phyloP scores from a whole-genome alignment of 2,888 invertebrate species.

The Andrena minutula region DNA sequence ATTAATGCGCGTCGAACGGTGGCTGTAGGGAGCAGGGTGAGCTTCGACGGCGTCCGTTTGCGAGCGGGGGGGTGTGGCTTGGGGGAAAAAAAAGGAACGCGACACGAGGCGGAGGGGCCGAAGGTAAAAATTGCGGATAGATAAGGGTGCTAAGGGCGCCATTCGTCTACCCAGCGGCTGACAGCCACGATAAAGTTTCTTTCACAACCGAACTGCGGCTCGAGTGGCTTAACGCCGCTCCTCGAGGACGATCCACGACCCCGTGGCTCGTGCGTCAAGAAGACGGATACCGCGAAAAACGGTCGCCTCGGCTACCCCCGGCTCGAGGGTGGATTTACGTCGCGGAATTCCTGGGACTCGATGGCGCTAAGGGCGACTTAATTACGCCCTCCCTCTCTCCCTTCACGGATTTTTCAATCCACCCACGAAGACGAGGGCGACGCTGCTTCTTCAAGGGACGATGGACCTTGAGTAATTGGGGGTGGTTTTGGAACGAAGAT shows the following conservation, averaged over 20 bases:
- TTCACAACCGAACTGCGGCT: slow-evolving; percentile 64
- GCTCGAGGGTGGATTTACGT: not conserved
- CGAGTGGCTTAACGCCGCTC: slow-evolving; percentile 70
- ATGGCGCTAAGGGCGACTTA: slow-evolving; percentile 9
- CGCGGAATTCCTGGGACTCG: slow-evolving; percentile 12
- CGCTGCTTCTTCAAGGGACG: not conserved
- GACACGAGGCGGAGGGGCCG: slow-evolving; percentile 32
- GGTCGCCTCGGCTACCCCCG: slow-evolving; percentile 12
- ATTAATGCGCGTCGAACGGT: slow-evolving; percentile 63
- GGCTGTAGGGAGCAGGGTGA: slow-evolving; percentile 5
- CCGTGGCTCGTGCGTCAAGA: slow-evolving; percentile 20
- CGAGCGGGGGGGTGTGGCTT: slow-evolving; percentile 1
- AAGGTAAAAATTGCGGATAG: slow-evolving; percentile 75
- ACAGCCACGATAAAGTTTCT: slow-evolving; percentile 78
- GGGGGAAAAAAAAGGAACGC: not conserved
- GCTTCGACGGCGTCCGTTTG: not conserved
- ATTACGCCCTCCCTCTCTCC: not conserved
- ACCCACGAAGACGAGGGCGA: not conserved
- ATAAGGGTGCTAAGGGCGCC: slow-evolving; percentile 74
- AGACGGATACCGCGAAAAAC: slow-evolving; percentile 60
- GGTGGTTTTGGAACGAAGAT: not conserved
- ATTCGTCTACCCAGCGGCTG: slow-evolving; percentile 75
- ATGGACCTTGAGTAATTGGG: not conserved
- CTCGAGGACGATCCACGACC: slow-evolving; percentile 45
- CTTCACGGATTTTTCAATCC: slow-evolving; percentile 10